Base-by-base conservation (phyloP, 2,797 vertebrate genomes). In the Loriculus beryllinus region DNA sequence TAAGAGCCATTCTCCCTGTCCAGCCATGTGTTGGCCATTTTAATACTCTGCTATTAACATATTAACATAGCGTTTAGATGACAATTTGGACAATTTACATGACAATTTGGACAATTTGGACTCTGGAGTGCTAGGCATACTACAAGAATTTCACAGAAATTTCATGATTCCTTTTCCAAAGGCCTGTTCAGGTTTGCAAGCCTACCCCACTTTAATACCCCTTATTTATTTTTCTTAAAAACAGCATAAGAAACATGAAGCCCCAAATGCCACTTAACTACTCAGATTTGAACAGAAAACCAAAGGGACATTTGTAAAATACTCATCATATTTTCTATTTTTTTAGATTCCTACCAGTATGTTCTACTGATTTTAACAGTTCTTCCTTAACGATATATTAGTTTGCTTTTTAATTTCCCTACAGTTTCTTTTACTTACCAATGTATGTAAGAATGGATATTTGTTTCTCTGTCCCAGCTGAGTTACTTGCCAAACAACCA, bases 401-500 rank as follows among this genome's bases (percentile, higher is more conserved):
- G 6, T 28, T 74, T 37, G 22, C 25, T 77, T 54, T 67, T 12
- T 1, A 14, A 51, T 70, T 56, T 71, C 29, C 43, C 14, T 26
- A 12, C 5, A 2, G 7, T 11, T 79, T 74, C 76, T 82, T 62
- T 70, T 23, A 88, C 98, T 98, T 94, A 98, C 99, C 98, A 0
- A 98, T 98, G 43, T 99, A 99, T 14, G 95, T 98, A 51, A 99
- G 98, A 28, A 79, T 96, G 49, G 99, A 98, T 28, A 88, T 98
- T 93, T 98, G 96, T 35, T 98, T 96, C 91, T 99, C 98, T 25
- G 98, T 99, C 84, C 99, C 99, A 25, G 99, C 99, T 74, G 96
- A 93, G 88, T 99, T 99, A 97, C 98, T 99, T 85, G 98, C 99
- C 92, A 99, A 97, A 90, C 99, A 99, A 79, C 98, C 98, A 52